Percentiles rank a stretch among this genome's conserved stretches.
phyloP scores from a whole-genome alignment of 2,888 invertebrate species.

The Willowsia nigromaculata region DNA sequence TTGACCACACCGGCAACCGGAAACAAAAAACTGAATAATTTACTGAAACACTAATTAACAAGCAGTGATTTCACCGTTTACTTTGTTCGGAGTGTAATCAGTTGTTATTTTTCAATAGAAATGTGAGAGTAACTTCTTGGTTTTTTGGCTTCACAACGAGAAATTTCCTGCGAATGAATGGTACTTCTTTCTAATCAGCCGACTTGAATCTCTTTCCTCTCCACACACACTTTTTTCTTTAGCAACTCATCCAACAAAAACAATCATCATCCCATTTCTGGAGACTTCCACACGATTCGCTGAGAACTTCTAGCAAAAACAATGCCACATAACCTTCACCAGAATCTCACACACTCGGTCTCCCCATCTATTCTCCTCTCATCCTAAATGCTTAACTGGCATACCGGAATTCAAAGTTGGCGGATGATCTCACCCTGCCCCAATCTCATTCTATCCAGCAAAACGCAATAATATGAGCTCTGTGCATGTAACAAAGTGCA shows the following conservation, averaged over 20 bases:
- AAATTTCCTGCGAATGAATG: not conserved
- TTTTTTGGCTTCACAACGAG: no score
- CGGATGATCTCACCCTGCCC: constrained; percentile 31
- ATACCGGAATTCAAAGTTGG: constrained; percentile 4
- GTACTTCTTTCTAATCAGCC: not conserved
- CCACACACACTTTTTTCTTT: not conserved
- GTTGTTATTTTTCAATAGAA: no score
- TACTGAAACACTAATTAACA: no score
- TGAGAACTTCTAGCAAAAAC: constrained; percentile 1
- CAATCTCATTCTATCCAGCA: no score
- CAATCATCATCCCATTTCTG: constrained; percentile 40
- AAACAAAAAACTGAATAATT: no score
- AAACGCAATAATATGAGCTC: no score
- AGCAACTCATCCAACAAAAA: not conserved
- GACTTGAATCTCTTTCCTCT: not conserved
- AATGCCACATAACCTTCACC: not conserved
- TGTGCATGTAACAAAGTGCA: no score
- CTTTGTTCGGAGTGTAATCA: no score
- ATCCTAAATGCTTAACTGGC: constrained; percentile 28
- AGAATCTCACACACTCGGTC: not conserved
- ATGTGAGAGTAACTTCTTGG: no score
- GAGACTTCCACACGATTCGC: constrained; percentile 64
- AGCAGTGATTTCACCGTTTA: no score
- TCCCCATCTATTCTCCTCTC: no score
- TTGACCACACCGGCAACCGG: no score